Base-by-base conservation (phyloP, 2,888 invertebrate species). In the Leptinotarsa rubiginosa region DNA sequence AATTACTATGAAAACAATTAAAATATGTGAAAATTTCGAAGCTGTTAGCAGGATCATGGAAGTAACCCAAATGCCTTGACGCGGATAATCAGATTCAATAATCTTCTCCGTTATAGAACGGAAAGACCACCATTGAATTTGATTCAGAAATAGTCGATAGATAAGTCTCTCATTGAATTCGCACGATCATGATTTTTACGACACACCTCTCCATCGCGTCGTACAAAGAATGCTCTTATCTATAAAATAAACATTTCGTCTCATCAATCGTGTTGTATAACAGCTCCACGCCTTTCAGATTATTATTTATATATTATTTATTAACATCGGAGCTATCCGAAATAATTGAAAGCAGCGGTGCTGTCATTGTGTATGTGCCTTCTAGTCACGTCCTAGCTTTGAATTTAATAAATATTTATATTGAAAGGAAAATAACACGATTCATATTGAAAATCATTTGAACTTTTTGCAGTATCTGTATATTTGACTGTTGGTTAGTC, bases 191-290 rank as follows among this genome's bases (percentile, higher is more conserved):
- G 16, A 59, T 41, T 62, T 62, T 62, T 62, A 15, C n/a, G 62
- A 41, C 62, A 62, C 62, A 62, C 62, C 62, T 62, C n/a, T 25
- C 31, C n/a, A 41, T 41, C 41, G 41, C 41, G 41, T 10, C 12
- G 7, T n/a, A 25, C 62, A n/a, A 62, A 62, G 62, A 62, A 62
- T 41, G 62, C 16, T 62, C 62, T 62, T 62, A 62, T 62, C 62
- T 41, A 62, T 62, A 41, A 62, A 62, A 62, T 62, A 62, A 62
- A 62, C 62, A 62, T 62, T 62, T 31, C 41, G 62, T 62, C 62
- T 41, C 62, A 62, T 62, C 62, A 62, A 59, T 56, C 56, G 56
- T 56, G 56, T 56, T 56, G 18, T 56, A 22, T 59, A 25, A 59
- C 41, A 41, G 62, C n/a, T 62, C 62, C 62, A 62, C 62, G 62